Evolutionary conservation across 2,888 invertebrate species (phyloP), one percentile per base, ranked within the genome.

Genomic region (Leptopilina drosophilae): DNA sequence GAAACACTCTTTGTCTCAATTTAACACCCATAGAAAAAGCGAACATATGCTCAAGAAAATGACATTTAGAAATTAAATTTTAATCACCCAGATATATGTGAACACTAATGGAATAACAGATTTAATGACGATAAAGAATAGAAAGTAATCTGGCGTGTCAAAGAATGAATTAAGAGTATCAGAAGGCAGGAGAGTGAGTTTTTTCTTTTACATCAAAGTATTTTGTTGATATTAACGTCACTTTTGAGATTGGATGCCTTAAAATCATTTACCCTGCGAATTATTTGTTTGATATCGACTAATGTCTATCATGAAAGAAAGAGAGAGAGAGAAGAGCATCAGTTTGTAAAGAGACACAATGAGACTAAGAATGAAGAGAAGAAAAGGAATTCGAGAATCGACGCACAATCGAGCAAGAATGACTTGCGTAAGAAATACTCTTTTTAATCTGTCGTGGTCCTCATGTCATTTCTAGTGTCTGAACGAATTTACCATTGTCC

Each of bases 381-480:
- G 80, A 83, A 20, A 73, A 81, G 76, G 82, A 83, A 84, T 81
- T 81, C 80, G 78, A 80, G 78, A 80, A 78, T 80, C 83, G 82
- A 84, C 82, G 20, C 20, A 84, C 81, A 83, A 84, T 84, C 83
- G 83, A 79, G 82, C 20, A 20, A 82, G 76, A 80, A 84, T 85
- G 85, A 85, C 84, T 84, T 79, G 85, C 83, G 80, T 81, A 78
- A 82, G 78, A 80, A 46, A 81, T 83, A 80, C 77, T 83, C 84
- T 82, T 84, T 82, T 33, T 33, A 81, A 84, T 84, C 85, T 86
- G 85, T 84, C 81, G 82, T 67, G 78, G 80, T 80, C 81, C 81
- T 85, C 82, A 83, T 85, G 85, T 85, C 86, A 84, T 83, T 87
- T 84, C 81, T 80, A 84, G 80, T 84, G 85, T 85, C 85, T 83